Percentiles rank a stretch among this genome's conserved stretches.
Conservation (phyloP, 1,140 invertebrate species). For the Brachionus sp. region DNA sequence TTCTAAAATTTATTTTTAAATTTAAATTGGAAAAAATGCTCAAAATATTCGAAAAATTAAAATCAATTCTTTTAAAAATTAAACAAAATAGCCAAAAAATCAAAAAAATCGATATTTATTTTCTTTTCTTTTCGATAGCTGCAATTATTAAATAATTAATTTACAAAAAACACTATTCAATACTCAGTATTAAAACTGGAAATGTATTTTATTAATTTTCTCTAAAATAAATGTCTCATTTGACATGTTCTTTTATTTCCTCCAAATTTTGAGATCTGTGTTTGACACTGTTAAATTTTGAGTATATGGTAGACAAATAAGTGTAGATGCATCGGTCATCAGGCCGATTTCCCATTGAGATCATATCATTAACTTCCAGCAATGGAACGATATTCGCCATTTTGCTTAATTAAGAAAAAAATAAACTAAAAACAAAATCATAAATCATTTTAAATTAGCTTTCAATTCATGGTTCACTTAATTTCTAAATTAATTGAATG, state of each 20-base stretch:
- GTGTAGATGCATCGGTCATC: constrained; percentile 99
- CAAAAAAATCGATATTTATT: not conserved
- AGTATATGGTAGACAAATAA: constrained; percentile 91
- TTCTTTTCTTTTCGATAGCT: not conserved
- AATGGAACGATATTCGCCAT: constrained; percentile 25
- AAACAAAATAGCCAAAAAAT: not conserved
- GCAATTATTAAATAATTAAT: not conserved
- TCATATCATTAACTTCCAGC: constrained; percentile 45
- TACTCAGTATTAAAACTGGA: not conserved
- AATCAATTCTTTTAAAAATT: not conserved
- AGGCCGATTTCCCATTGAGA: constrained; percentile 62
- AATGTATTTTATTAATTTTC: not conserved
- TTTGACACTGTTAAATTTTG: not conserved
- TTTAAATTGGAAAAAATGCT: not conserved
- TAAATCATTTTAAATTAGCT: not conserved
- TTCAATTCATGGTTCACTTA: constrained; percentile 52
- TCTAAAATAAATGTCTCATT: not conserved
- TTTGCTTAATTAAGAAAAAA: not conserved
- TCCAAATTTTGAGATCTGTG: not conserved
- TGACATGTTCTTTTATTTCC: constrained; percentile 29
- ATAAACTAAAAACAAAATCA: not conserved
- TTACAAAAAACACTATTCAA: not conserved
- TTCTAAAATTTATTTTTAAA: not conserved
- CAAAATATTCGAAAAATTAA: not conserved
- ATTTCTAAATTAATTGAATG: not conserved